Conservation (phyloP, 2,113 vertebrate genomes). For the Peromyscus polionotus region DNA sequence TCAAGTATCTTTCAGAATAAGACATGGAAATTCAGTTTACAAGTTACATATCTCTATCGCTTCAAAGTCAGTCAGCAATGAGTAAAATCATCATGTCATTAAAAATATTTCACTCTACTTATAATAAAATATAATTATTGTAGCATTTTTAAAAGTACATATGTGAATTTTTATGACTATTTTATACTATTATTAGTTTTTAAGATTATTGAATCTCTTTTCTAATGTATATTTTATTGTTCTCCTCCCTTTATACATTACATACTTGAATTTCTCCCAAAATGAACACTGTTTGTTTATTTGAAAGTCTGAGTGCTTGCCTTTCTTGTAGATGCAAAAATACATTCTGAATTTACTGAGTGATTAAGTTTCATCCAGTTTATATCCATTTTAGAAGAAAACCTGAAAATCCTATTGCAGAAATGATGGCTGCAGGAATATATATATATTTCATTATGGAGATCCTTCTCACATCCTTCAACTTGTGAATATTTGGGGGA, state of each 20-base stretch:
- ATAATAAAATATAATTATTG: not conserved
- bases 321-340: not conserved
- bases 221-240: not conserved
- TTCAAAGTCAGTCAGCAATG: not conserved
- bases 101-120: slow-evolving; percentile 27
- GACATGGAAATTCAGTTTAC: not conserved
- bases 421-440: not conserved
- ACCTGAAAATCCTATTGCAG: not conserved
- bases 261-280: not conserved
- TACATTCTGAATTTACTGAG: not conserved
- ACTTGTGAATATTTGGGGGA: not conserved
- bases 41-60: not conserved
- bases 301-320: not conserved
- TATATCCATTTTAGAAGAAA: not conserved
- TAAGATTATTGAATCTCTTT: not conserved
- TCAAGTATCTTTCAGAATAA: not conserved
- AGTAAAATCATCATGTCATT: not conserved
- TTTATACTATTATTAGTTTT: not conserved
- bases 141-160: not conserved
- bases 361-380: not conserved
- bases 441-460: not conserved
- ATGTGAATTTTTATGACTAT: not conserved
- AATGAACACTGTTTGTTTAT: not conserved
- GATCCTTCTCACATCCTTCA: not conserved
- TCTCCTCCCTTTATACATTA: not conserved